These are phyloP conservation scores for Crenuchus spilurus DNA, from an alignment of 2,797 vertebrate genomes.

Conservation along the genomic window DNA sequence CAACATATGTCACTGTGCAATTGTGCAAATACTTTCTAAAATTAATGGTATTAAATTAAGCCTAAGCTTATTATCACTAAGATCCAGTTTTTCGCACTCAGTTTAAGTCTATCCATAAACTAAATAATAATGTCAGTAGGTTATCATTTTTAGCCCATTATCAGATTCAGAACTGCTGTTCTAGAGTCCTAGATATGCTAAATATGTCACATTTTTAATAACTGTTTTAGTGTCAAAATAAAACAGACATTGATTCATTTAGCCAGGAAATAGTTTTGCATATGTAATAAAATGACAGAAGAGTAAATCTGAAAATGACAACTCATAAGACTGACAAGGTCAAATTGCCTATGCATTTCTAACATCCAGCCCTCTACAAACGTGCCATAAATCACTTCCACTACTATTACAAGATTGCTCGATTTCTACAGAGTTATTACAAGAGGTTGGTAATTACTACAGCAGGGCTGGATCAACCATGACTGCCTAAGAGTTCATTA, in stretches of 20 bases:
- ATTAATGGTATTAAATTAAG: constrained; percentile 14
- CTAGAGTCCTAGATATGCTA: constrained; percentile 20
- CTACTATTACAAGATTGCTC: constrained; percentile 29
- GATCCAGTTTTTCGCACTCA: not conserved
- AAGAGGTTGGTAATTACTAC: constrained; percentile 21
- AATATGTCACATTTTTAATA: not conserved
- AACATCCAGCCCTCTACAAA: constrained; percentile 16
- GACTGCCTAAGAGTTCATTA: constrained; percentile 34
- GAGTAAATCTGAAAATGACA: not conserved
- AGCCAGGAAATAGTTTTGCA: constrained; percentile 26
- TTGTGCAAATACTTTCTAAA: constrained; percentile 44
- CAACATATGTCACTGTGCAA: constrained; percentile 52
- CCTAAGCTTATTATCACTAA: constrained; percentile 1
- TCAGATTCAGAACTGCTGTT: not conserved
- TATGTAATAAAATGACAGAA: constrained; percentile 23
- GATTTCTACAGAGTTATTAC: constrained; percentile 35
- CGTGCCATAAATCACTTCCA: constrained; percentile 25
- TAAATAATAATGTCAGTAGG: not conserved
- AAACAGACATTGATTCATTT: constrained; percentile 4
- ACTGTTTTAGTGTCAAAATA: not conserved
- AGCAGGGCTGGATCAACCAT: constrained; percentile 35
- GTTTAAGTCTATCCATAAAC: not conserved
- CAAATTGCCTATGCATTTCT: not conserved
- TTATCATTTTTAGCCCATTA: not conserved
- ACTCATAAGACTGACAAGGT: not conserved